Evolutionary conservation across 2,797 vertebrate genomes (phyloP).

Genomic region (Emydoidea blandingii): DNA sequence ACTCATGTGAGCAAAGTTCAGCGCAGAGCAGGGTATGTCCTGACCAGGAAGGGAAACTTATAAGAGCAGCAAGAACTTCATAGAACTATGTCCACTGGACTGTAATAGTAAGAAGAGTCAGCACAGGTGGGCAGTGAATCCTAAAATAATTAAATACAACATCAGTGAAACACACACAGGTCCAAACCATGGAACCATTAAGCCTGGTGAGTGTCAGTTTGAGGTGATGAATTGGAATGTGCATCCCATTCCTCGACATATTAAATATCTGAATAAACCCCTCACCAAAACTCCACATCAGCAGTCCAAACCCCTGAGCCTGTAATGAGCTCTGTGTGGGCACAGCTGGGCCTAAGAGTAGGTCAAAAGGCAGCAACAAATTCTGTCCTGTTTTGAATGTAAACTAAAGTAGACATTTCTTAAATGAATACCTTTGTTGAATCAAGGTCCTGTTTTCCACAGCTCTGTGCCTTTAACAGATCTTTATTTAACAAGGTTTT

Average conservation of each 20-base stretch:
- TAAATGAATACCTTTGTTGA: not conserved
- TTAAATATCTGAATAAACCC: not conserved
- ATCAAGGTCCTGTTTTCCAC: not conserved
- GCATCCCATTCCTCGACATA: not conserved
- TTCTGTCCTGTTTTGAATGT: not conserved
- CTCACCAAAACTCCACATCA: not conserved
- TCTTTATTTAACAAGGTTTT: not conserved
- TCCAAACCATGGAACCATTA: not conserved
- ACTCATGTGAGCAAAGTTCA: accelerated
- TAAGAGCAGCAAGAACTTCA: not conserved
- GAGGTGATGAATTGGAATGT: not conserved
- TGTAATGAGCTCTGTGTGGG: not conserved
- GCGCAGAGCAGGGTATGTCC: not conserved
- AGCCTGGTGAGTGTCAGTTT: not conserved
- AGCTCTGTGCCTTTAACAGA: not conserved
- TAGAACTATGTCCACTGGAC: not conserved
- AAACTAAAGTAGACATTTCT: not conserved
- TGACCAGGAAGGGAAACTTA: not conserved
- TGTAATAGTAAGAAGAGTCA: not conserved
- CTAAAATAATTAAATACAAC: constrained; percentile 1
- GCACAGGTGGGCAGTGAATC: not conserved
- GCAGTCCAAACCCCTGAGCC: not conserved
- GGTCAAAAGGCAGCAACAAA: not conserved
- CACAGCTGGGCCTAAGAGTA: not conserved
- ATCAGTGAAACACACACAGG: not conserved